These are phyloP conservation scores for Amphibalanus amphitrite DNA, from an alignment of 1,140 invertebrate species.

Conservation along the genomic window DNA sequence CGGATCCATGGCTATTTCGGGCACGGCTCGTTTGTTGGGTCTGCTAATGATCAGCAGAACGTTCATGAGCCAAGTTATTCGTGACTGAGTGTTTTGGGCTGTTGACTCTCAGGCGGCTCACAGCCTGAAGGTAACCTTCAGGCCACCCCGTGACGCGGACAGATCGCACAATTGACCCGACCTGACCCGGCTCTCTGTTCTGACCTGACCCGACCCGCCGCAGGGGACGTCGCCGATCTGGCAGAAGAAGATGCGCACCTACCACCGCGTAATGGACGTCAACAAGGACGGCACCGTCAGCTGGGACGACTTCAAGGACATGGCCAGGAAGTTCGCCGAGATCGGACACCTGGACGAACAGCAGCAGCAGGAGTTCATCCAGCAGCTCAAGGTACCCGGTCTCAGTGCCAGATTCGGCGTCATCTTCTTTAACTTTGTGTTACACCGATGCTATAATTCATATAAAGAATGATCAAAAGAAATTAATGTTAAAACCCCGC, in stretches of 20 bases:
- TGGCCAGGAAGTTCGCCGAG: constrained; percentile 49
- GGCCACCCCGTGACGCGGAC: too few relatives aligned
- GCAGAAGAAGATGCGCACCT: constrained; percentile 60
- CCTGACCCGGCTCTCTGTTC: not conserved
- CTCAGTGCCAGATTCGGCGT: too few relatives aligned
- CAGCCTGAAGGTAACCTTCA: too few relatives aligned
- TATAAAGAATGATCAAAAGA: not conserved
- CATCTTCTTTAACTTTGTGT: not conserved
- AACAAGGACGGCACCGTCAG: constrained; percentile 69
- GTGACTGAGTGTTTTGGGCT: too few relatives aligned
- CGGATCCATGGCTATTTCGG: too few relatives aligned
- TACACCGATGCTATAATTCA: not conserved
- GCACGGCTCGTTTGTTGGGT: too few relatives aligned
- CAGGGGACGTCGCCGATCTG: constrained; percentile 68
- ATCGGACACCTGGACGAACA: constrained; percentile 45
- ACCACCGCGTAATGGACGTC: constrained; percentile 38
- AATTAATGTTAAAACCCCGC: not conserved
- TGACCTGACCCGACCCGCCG: not conserved
- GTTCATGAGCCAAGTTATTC: too few relatives aligned
- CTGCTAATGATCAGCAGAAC: too few relatives aligned
- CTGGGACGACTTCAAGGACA: constrained; percentile 54
- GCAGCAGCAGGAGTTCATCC: constrained; percentile 42
- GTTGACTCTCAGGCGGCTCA: too few relatives aligned
- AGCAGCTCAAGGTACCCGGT: constrained; percentile 42
- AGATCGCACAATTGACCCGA: too few relatives aligned